Conservation (phyloP, 2,113 vertebrate species). For the Octodon degus region DNA sequence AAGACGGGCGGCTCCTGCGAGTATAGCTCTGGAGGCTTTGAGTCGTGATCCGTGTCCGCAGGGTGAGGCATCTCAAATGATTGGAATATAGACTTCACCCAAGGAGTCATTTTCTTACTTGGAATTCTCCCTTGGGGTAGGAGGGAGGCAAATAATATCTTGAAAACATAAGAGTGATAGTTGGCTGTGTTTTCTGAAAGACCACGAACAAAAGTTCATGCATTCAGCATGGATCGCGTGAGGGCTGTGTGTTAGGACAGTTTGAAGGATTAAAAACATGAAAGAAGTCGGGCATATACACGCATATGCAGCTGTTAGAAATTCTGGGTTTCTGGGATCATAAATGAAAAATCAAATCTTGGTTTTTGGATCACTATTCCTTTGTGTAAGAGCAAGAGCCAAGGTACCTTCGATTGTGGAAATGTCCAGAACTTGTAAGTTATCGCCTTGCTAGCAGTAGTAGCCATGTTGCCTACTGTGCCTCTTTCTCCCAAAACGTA, state of each 20-base stretch:
- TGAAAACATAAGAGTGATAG: neutral
- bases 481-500: fast-evolving
- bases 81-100: neutral
- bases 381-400: neutral
- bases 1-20: neutral
- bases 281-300: neutral
- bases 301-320: no score
- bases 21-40: neutral
- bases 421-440: neutral
- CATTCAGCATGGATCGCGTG: neutral
- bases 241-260: neutral
- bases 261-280: neutral
- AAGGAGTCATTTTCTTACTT: neutral
- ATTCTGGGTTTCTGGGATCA: neutral
- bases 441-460: neutral
- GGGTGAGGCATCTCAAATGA: neutral
- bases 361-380: neutral
- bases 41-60: neutral
- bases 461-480: neutral
- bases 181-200: neutral
- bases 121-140: neutral
- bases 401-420: neutral
- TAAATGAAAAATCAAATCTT: neutral
- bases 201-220: neutral
- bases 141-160: neutral